These are phyloP conservation scores for Antheraea pernyi DNA, from an alignment of 1,140 invertebrate genomes.

Conservation along the genomic window DNA sequence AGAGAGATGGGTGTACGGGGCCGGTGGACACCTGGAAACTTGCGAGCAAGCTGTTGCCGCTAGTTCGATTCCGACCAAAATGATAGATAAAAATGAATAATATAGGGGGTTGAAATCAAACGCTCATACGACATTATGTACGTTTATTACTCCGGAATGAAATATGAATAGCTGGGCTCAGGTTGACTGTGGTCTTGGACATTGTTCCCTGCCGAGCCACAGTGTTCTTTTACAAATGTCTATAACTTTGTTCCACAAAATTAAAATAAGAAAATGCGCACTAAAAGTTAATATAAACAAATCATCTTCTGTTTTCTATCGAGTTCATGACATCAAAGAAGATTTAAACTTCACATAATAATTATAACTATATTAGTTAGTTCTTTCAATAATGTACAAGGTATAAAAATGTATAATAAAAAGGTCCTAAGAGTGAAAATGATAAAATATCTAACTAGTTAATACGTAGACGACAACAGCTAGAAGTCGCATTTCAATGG, in stretches of 20 bases:
- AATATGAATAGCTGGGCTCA: not conserved
- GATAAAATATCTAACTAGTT: not conserved
- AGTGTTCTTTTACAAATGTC: not conserved
- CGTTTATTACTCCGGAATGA: constrained; percentile 5
- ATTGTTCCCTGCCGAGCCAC: not conserved
- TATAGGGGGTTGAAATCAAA: constrained; percentile 9
- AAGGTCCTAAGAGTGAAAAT: not conserved
- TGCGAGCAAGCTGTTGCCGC: not conserved
- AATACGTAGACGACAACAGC: not conserved
- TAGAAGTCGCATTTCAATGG: not conserved
- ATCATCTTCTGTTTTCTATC: too few relatives aligned
- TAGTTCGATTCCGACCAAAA: not conserved
- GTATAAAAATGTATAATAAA: not conserved
- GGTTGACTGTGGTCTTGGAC: not conserved
- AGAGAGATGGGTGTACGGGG: constrained; percentile 30
- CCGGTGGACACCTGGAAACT: not conserved
- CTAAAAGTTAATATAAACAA: too few relatives aligned
- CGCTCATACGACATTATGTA: not conserved
- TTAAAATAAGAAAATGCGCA: too few relatives aligned
- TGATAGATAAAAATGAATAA: not conserved
- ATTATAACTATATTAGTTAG: not conserved
- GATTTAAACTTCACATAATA: not conserved
- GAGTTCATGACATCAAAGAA: too few relatives aligned
- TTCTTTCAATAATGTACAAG: not conserved
- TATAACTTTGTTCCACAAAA: not conserved